A percentile compares a stretch with the other conserved stretches of the same genome.
These are phyloP conservation scores for Anabacerthia variegaticeps DNA, from an alignment of 2,797 vertebrate genomes.

Conservation along the genomic window DNA sequence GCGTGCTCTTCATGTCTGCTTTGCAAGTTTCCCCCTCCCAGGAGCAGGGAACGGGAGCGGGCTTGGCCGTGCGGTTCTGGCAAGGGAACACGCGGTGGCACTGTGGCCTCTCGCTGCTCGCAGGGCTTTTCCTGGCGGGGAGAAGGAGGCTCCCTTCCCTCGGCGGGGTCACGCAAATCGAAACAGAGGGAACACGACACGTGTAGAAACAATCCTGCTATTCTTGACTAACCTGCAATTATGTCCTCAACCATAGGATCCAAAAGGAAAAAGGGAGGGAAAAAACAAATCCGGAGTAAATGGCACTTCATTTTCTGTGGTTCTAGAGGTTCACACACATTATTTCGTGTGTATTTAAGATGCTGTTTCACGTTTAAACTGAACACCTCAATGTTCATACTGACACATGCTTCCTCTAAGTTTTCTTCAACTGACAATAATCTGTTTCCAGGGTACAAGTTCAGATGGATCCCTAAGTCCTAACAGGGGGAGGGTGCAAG, in stretches of 20 bases:
- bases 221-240: not conserved
- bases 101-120: not conserved
- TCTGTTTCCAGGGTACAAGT: not conserved
- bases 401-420: not conserved
- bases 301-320: fast-evolving
- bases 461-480: not conserved
- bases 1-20: fast-evolving
- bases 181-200: not conserved
- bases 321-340: not conserved
- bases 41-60: fast-evolving
- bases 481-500: not conserved
- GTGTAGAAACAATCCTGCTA: not conserved
- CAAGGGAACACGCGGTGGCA: not conserved
- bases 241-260: not conserved
- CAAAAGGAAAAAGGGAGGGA: not conserved
- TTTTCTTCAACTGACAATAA: not conserved
- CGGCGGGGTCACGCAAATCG: fast-evolving
- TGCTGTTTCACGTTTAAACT: not conserved
- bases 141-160: fast-evolving
- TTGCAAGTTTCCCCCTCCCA: fast-evolving
- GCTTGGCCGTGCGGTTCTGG: not conserved
- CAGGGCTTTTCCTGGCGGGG: fast-evolving
- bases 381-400: not conserved
- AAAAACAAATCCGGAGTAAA: not conserved
- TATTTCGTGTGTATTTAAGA: not conserved